Conservation (phyloP, 2,888 invertebrate genomes). For the Cheilosia vernalis region DNA sequence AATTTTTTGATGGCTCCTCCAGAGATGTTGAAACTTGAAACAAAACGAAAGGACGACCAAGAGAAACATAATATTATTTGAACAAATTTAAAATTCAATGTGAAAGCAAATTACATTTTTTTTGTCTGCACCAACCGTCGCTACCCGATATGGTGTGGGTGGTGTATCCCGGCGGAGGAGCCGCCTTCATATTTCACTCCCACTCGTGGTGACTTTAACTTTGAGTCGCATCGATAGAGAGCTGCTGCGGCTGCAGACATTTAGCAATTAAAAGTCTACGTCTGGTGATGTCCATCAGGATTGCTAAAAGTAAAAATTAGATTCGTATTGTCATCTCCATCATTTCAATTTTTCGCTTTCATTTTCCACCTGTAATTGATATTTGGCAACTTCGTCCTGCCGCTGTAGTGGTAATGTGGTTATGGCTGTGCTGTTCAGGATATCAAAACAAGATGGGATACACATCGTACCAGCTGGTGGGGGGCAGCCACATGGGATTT, state of each 20-base stretch:
- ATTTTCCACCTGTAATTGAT: constrained; percentile 50
- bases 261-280: constrained; percentile 30
- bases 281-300: background rate
- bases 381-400: constrained; percentile 50
- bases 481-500: constrained; percentile 56
- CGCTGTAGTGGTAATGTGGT: constrained; percentile 65
- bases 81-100: constrained; percentile 67
- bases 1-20: background rate
- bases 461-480: constrained; percentile 1
- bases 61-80: constrained; percentile 51
- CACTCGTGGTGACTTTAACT: constrained; percentile 16
- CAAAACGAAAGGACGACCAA: constrained; percentile 13
- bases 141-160: background rate
- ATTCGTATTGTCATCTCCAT: background rate
- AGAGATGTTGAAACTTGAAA: constrained; percentile 37
- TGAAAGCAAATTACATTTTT: constrained; percentile 56
- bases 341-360: constrained; percentile 6
- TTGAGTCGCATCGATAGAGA: background rate
- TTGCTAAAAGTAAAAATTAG: background rate
- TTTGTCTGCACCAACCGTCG: background rate
- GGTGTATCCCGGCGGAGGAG: background rate
- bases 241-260: background rate
- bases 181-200: background rate
- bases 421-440: constrained; percentile 38
- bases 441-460: constrained; percentile 16